These are phyloP conservation scores for Danaus plexippus DNA, from an alignment of 1,140 invertebrate species.

Conservation along the genomic window DNA sequence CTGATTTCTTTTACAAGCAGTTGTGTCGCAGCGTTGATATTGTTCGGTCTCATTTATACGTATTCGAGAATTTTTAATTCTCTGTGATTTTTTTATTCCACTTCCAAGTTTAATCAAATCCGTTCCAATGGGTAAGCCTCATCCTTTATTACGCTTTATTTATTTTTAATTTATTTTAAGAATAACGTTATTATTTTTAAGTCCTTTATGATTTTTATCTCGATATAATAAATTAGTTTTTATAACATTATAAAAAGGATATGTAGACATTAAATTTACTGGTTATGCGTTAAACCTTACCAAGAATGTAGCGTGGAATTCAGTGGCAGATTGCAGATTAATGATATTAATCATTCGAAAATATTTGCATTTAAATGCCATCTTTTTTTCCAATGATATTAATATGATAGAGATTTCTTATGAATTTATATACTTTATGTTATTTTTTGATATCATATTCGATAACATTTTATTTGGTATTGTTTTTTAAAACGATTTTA, in stretches of 20 bases:
- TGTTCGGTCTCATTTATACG: constrained; percentile 41
- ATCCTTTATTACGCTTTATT: constrained; percentile 18
- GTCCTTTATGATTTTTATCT: constrained; percentile 5
- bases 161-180: constrained; percentile 11
- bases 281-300: constrained; percentile 23
- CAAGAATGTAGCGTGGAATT: constrained; percentile 44
- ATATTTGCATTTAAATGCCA: constrained; percentile 51
- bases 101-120: constrained; percentile 16
- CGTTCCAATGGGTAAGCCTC: constrained; percentile 35
- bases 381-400: constrained; percentile 41
- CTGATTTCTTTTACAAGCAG: constrained; percentile 48
- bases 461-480: constrained; percentile 15
- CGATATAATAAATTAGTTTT: constrained; percentile 20
- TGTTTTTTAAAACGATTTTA: constrained; percentile 8
- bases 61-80: constrained; percentile 27
- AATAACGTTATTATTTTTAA: too few relatives aligned
- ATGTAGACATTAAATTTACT: constrained; percentile 28
- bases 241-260: constrained; percentile 21
- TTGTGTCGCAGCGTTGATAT: constrained; percentile 43
- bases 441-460: constrained; percentile 18
- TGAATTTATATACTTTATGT: constrained; percentile 28
- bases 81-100: constrained; percentile 22
- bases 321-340: constrained; percentile 67
- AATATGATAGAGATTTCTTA: constrained; percentile 44
- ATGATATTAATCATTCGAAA: constrained; percentile 51